Evolutionary conservation across 1,140 invertebrate genomes (phyloP), one percentile per base, ranked within the genome.

Genomic region (Aphelinus atriplicis): DNA sequence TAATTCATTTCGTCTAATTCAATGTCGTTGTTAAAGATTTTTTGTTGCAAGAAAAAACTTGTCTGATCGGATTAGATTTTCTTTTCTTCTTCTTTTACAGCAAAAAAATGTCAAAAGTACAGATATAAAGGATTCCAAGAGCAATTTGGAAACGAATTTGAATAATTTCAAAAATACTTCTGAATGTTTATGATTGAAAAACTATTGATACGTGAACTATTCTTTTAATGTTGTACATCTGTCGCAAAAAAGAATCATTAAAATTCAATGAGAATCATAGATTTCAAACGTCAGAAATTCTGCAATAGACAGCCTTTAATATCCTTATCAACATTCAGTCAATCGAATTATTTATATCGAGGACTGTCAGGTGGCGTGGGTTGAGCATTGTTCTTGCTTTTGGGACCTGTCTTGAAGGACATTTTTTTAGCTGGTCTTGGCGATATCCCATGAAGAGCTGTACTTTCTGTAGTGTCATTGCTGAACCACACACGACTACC

Each of bases 381-480:
- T 71, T 87, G 86, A 4, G 83, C 74, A 70, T 77, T 83, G 50
- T 81, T 78, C 58, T 81, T 86, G 65, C 83, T 84, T 65, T 87
- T 88, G 45, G 86, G 83, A 57, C 85, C 85, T 7, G 84, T 84
- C 71, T 88, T 88, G 73, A 89, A 88, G 10, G 88, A 88, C 84
- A 90, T 86, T 77, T 89, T 90, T 76, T 90, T 90, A 48, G 88
- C 82, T 1, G 89, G 88, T 75, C 89, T 82, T n/a, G 89, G 88
- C 46, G 89, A 89, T 76, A 90, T 89, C 6, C 89, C 89, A 71
- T 88, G 88, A n/a, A 88, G 76, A 3, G 83, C 80, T 6, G 85
- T 77, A 62, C 80, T 85, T 1, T 88, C 86, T 48, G 85, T 80
- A 0, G 82, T 86, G 43, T 88, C 86, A 66, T 81, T 85, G 57